These are phyloP conservation scores for Rhamphomyia laevipes DNA, from an alignment of 2,888 invertebrate genomes.

Conservation along the genomic window DNA sequence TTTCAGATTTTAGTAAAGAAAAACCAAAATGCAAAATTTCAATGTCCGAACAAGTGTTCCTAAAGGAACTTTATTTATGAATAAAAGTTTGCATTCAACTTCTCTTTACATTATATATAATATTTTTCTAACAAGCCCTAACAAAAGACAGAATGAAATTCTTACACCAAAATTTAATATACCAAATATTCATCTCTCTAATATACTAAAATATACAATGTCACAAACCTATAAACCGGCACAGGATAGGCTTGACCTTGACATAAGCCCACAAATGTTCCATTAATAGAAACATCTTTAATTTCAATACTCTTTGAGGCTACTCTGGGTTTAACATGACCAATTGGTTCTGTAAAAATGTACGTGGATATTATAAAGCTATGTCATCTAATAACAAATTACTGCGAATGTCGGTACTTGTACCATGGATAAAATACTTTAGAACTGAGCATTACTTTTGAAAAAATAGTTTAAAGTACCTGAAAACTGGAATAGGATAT, in stretches of 20 bases:
- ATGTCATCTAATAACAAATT: background rate
- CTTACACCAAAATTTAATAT: no score
- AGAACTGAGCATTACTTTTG: no score
- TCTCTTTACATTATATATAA: no score
- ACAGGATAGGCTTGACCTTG: slow-evolving; percentile 43
- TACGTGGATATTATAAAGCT: background rate
- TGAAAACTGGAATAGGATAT: slow-evolving; percentile 61
- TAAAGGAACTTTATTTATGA: no score
- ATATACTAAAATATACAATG: no score
- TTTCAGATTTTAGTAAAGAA: background rate
- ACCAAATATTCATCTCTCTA: no score
- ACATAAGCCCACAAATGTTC: slow-evolving; percentile 29
- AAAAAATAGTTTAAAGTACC: slow-evolving; percentile 41
- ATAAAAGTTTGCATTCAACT: no score
- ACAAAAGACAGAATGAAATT: no score
- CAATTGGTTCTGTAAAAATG: slow-evolving; percentile 28
- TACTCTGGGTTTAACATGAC: slow-evolving; percentile 32
- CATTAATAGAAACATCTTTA: slow-evolving; percentile 23
- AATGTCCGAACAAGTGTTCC: no score
- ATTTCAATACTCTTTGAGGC: slow-evolving; percentile 31
- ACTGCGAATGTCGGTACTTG: background rate
- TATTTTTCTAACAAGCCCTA: no score
- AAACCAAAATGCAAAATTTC: background rate
- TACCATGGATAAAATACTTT: no score
- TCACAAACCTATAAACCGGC: slow-evolving; percentile 50